Evolutionary conservation across 2,113 vertebrate species (phyloP).

Genomic region (Sminthopsis crassicaudata): DNA sequence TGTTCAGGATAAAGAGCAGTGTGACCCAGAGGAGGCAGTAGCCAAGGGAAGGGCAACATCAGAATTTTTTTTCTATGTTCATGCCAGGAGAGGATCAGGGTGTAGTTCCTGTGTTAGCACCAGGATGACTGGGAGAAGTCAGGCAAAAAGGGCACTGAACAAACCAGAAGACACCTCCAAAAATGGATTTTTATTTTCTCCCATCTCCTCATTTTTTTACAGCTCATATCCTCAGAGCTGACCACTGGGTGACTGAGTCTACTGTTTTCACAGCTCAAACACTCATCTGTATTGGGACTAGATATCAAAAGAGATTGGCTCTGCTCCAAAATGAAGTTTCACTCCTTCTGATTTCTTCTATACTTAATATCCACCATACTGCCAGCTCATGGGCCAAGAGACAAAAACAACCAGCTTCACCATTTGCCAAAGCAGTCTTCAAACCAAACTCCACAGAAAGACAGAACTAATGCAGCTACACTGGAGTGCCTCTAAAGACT

Average conservation of each 20-base stretch:
- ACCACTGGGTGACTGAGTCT: conserved; percentile 60
- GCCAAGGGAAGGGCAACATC: conserved; percentile 79
- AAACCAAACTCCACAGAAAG: conserved; percentile 82
- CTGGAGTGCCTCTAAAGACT: conserved; percentile 75
- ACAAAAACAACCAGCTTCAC: conserved; percentile 71
- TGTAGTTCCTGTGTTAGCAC: conserved; percentile 82
- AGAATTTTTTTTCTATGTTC: conserved; percentile 79
- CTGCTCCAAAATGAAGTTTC: conserved; percentile 52
- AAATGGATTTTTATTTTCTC: conserved; percentile 67
- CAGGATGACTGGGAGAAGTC: conserved; percentile 80
- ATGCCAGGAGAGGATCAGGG: conserved; percentile 83
- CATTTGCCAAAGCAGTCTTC: conserved; percentile 76
- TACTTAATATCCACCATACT: conserved; percentile 55
- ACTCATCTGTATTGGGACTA: conserved; percentile 44
- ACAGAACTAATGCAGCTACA: conserved; percentile 80
- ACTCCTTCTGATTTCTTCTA: conserved; percentile 60
- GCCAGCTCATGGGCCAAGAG: conserved; percentile 69
- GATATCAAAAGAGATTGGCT: conserved; percentile 57
- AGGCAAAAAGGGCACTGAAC: conserved; percentile 80
- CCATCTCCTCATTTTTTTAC: conserved; percentile 63
- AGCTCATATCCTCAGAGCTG: conserved; percentile 69
- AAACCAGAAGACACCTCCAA: conserved; percentile 76
- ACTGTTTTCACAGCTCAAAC: conserved; percentile 63
- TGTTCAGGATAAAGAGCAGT: conserved; percentile 87
- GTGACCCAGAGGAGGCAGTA: conserved; percentile 83